A percentile compares a stretch with the other conserved stretches of the same genome.
phyloP scores from a whole-genome alignment of 2,888 invertebrate species.

The Omphaloscelis lunosa region DNA sequence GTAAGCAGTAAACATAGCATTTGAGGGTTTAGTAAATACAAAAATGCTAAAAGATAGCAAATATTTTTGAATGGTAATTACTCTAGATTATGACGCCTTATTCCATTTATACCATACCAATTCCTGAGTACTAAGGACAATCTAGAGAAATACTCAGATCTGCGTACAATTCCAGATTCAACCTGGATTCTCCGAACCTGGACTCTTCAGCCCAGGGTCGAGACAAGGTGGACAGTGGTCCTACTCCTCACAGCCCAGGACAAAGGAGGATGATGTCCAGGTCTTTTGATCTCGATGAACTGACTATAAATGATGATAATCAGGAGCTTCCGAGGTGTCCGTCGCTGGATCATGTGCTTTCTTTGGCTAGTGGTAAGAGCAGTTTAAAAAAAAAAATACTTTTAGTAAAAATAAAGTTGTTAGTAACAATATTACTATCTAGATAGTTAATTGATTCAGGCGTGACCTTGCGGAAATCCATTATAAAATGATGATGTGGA shows the following conservation, averaged over 20 bases:
- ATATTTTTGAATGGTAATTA: too few species aligned
- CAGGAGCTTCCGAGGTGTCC: slow-evolving; percentile 83
- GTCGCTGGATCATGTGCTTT: slow-evolving; percentile 85
- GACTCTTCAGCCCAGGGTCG: slow-evolving; percentile 79
- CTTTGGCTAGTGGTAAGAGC: slow-evolving; percentile 76
- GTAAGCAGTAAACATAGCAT: too few species aligned
- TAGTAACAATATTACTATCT: background rate
- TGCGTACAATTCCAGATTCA: slow-evolving; percentile 78
- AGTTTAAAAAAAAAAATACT: too few species aligned
- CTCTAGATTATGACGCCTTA: background rate
- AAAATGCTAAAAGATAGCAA: too few species aligned
- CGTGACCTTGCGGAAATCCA: too few species aligned
- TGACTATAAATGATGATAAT: slow-evolving; percentile 73
- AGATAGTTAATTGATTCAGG: too few species aligned
- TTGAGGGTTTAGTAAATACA: too few species aligned
- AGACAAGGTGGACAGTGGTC: slow-evolving; percentile 80
- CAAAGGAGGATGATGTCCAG: slow-evolving; percentile 82
- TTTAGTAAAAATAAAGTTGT: background rate
- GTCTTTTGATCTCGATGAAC: slow-evolving; percentile 85
- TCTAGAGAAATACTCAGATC: slow-evolving; percentile 58
- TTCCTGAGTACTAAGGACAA: slow-evolving; percentile 49
- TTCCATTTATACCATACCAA: slow-evolving; percentile 1
- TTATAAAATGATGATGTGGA: too few species aligned
- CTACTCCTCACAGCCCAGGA: slow-evolving; percentile 74
- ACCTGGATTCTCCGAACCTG: slow-evolving; percentile 83